Evolutionary conservation across 1,140 invertebrate genomes (phyloP).

Genomic region (Helicoverpa zea): DNA sequence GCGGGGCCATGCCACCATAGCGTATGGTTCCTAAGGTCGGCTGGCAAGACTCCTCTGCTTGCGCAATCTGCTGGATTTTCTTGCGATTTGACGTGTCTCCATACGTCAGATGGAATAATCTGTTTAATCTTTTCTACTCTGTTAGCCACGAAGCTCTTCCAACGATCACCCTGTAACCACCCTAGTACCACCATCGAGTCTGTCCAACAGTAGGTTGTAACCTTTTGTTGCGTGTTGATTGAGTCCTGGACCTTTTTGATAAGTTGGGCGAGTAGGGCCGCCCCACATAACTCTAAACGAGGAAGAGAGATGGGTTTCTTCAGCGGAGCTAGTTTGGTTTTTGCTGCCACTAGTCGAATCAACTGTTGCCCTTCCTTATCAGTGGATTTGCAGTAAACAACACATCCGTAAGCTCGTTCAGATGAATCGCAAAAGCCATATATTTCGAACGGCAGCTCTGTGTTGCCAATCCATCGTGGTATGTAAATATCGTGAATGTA

Average conservation of each 20-base stretch:
- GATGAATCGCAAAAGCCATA: not conserved
- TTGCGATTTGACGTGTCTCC: not conserved
- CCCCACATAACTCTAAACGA: no score
- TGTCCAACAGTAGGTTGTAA: not conserved
- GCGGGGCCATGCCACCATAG: not conserved
- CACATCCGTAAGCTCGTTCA: constrained; percentile 13
- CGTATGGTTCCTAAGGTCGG: not conserved
- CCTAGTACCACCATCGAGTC: constrained; percentile 13
- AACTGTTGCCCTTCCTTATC: not conserved
- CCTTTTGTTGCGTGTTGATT: not conserved
- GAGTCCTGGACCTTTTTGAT: not conserved
- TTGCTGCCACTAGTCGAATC: not conserved
- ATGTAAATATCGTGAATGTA: not conserved
- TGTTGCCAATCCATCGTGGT: constrained; percentile 7
- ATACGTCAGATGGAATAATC: not conserved
- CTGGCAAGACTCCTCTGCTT: not conserved
- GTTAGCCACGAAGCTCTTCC: constrained; percentile 2
- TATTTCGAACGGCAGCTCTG: not conserved
- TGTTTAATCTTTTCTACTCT: not conserved
- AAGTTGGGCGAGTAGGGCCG: no score
- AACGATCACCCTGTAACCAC: not conserved
- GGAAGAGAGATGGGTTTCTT: not conserved
- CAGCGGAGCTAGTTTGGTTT: constrained; percentile 5
- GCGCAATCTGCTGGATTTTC: constrained; percentile 15
- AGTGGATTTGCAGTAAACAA: not conserved